Evolutionary conservation across 2,113 vertebrate genomes (phyloP), one percentile per base, ranked within the genome.

Genomic region (Otolemur garnettii): DNA sequence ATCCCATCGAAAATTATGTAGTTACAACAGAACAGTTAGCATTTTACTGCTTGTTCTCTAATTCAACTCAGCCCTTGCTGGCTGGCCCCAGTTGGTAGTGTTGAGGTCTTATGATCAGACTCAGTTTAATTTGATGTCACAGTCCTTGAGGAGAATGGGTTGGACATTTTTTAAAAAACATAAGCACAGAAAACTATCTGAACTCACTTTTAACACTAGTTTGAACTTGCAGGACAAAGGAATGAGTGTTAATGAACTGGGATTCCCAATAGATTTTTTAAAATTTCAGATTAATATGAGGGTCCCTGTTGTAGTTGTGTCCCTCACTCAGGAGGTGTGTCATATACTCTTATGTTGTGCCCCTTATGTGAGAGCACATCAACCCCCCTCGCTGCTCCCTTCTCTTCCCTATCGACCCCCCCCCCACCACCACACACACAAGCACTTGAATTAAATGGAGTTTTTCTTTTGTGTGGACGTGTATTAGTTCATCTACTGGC

Each of bases 31-130:
- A 64, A 38, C 30, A 60, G 59, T 55, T 80, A 57, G 30, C 45
- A 68, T 74, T 83, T 38, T 78, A 71, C 85, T 38, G n/a, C 26
- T 92, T 92, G 18, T 81, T 78, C 45, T 59, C 35, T 95, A 87
- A 93, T 77, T 87, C 60, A 79, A 2, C 33, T 88, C 78, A 45
- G 33, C 3, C 2, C 30, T 95, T 80, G 69, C 55, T 45, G 92
- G 7, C 18, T 69, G 60, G 42, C 15, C 50, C 68, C 59, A 28
- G 57, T 42, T 57, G 64, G 13, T 53, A 64, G 10, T 69, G 50
- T 57, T 60, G 64, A 74, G 53, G n/a, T 26, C 50, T 12, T n/a
- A 24, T 72, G 82, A 72, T 45, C 55, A 91, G 53, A 64, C 17
- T 86, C 33, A 68, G 79, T 50, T 89, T 78, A 68, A 80, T 21